These are phyloP conservation scores for Sporophila hypoxantha DNA, from an alignment of 2,113 vertebrate species.

Conservation along the genomic window DNA sequence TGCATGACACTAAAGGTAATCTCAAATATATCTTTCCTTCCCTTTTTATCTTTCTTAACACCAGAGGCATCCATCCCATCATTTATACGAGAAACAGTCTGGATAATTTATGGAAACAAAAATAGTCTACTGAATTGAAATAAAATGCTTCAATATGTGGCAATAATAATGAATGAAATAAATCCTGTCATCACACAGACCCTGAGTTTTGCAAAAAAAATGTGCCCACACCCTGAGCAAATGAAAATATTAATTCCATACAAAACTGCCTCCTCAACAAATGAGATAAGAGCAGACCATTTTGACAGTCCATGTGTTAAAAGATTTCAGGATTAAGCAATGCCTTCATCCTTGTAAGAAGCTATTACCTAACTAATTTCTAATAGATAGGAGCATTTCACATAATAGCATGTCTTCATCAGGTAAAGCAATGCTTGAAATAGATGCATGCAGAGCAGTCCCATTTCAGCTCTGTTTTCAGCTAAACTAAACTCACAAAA, in stretches of 20 bases:
- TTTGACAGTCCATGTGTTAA: background rate
- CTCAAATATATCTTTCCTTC: conserved; percentile 43
- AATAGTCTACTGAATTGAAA: conserved; percentile 55
- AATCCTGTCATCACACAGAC: conserved; percentile 60
- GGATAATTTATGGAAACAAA: conserved; percentile 64
- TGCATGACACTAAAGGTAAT: conserved; percentile 51
- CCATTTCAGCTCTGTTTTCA: background rate
- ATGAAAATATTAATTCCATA: conserved; percentile 49
- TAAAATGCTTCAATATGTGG: conserved; percentile 29
- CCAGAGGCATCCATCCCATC: conserved; percentile 17
- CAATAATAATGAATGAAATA: conserved; percentile 62
- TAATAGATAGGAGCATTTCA: background rate
- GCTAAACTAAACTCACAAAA: background rate
- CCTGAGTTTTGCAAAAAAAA: conserved; percentile 26
- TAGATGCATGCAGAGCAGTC: background rate
- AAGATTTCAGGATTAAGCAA: conserved; percentile 22
- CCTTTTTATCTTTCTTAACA: conserved; percentile 36
- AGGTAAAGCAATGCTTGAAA: background rate
- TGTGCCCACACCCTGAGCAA: background rate
- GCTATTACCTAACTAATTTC: conserved; percentile 3
- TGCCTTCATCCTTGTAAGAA: background rate
- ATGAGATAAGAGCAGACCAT: background rate
- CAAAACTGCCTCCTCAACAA: background rate
- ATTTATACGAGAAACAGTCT: background rate
- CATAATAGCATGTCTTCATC: background rate